Base-by-base conservation (phyloP, 2,113 vertebrate genomes). In the Pteruthius melanotis region DNA sequence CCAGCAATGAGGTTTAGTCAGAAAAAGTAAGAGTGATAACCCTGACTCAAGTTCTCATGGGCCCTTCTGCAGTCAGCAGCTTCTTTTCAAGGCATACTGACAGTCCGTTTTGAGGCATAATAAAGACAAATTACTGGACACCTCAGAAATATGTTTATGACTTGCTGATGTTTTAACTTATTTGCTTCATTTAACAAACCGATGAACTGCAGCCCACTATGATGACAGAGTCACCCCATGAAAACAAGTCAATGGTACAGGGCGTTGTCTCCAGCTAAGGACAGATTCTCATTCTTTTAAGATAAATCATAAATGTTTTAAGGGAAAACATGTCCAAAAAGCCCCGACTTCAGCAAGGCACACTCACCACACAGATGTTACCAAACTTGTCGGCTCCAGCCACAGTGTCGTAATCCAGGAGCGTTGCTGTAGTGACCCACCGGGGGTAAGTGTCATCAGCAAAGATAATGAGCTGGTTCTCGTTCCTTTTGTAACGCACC, bases 401-500 rank as follows among this genome's bases (percentile, higher is more conserved):
- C 97, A 99, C 99, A 5, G 99, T 99, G 91, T 99, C 99, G 13
- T 99, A 99, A 97, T 99, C 99, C 1, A 99, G 98, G 54, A 99
- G 98, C 22, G 98, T 99, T 56, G 99, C 99, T 0, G 99, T 99
- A 4, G 99, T 99, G 92, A 99, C 99, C 99, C 99, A 99, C 63
- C 99, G 99, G 2, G 99, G 99, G 33, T 99, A 98, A 7, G 99
- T 99, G 92, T 99, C 99, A 33, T 99, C 99, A 1, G 99, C 99
- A 39, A 99, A 99, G 97, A 99, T 99, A 97, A 99, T 99, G 60
- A 99, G 98, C 97, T 99, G 99, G 98, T 99, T 99, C 97, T 99
- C 99, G 5, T 99, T 99, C 54, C 99, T 98, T 66, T 99, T 98
- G 96, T 99, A 99, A 31, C 99, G 99, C 26, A 99, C 99, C 99